A percentile compares a stretch with the other conserved stretches of the same genome.
Evolutionary conservation across 2,113 vertebrate species (phyloP).

Genomic region (Calidris pugnax): DNA sequence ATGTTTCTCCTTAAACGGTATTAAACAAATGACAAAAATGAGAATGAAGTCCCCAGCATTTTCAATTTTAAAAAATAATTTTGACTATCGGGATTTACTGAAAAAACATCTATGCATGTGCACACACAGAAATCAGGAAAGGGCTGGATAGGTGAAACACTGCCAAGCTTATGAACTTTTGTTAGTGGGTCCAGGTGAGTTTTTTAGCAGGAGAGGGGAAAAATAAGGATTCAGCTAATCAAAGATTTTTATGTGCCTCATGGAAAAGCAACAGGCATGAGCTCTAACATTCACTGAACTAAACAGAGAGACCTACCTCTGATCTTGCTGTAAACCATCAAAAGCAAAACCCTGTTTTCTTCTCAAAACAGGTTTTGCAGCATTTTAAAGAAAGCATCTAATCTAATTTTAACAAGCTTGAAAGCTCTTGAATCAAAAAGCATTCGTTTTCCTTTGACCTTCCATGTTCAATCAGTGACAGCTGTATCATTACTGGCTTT

Average conservation of each 20-base stretch:
- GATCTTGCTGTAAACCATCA: not conserved
- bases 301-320: not conserved
- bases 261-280: not conserved
- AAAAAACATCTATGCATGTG: conserved; percentile 45
- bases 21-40: conserved; percentile 87
- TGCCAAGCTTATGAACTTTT: conserved; percentile 53
- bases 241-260: not conserved
- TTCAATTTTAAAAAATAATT: conserved; percentile 62
- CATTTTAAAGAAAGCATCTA: conserved; percentile 1
- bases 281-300: not conserved
- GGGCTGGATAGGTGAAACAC: conserved; percentile 50
- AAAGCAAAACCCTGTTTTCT: not conserved
- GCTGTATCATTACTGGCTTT: not conserved
- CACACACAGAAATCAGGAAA: conserved; percentile 60
- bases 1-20: conserved; percentile 60
- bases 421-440: not conserved
- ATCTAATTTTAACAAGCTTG: conserved; percentile 30
- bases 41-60: conserved; percentile 81
- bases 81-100: not conserved
- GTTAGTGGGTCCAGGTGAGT: conserved; percentile 66
- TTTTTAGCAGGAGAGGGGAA: conserved; percentile 29
- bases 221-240: not conserved
- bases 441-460: not conserved
- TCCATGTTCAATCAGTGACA: not conserved
- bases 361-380: conserved; percentile 20